phyloP scores from a whole-genome alignment of 2,797 vertebrate species.

The Microctenopoma steveboyesi region DNA sequence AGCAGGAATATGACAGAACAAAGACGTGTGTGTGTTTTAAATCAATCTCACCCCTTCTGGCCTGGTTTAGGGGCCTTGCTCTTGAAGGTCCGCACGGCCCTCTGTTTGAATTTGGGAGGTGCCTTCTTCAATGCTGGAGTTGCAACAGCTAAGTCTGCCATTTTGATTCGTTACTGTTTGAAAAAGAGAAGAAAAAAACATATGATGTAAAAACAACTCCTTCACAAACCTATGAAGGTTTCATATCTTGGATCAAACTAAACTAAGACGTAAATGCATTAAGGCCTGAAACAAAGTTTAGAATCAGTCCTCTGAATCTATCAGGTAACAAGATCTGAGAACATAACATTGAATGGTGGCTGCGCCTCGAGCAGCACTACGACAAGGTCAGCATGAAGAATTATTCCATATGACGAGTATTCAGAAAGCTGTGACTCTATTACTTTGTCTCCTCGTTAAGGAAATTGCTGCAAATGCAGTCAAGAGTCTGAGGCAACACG shows the following conservation, averaged over 20 bases:
- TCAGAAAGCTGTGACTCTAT: background rate
- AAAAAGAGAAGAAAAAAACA: background rate
- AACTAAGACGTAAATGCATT: background rate
- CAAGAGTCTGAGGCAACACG: background rate
- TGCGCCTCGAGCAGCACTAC: background rate
- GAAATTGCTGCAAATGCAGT: constrained; percentile 3
- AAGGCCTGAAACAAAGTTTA: background rate
- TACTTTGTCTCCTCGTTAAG: background rate
- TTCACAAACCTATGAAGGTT: background rate
- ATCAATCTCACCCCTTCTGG: constrained; percentile 78
- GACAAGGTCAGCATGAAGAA: constrained; percentile 1
- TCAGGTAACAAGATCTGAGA: background rate
- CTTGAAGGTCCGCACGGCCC: constrained; percentile 80
- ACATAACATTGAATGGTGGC: background rate
- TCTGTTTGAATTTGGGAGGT: constrained; percentile 83
- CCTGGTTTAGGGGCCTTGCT: constrained; percentile 84
- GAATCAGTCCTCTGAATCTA: background rate
- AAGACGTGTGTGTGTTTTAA: background rate
- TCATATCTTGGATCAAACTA: background rate
- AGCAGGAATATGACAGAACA: background rate
- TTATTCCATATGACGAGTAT: background rate
- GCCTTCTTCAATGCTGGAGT: constrained; percentile 67
- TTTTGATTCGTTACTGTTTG: constrained; percentile 27
- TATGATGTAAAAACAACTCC: background rate
- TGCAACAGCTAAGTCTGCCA: constrained; percentile 49